Conservation (phyloP, 2,797 vertebrate species). For the Pseudochirops cupreus region DNA sequence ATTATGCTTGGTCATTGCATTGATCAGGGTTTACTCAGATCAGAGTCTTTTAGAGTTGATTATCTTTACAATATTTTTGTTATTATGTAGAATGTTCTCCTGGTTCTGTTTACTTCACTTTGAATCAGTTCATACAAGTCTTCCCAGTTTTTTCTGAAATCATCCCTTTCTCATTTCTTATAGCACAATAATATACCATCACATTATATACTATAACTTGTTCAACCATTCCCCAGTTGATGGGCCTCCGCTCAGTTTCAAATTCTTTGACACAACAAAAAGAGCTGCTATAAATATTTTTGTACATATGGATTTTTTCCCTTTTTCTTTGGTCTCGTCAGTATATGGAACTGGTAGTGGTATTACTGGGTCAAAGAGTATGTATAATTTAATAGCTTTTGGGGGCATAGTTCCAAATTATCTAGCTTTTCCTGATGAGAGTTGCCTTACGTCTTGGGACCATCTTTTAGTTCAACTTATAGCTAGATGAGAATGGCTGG, state of each 20-base stretch:
- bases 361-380: not conserved
- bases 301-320: not conserved
- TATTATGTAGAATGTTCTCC: not conserved
- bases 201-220: not conserved
- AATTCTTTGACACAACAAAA: not conserved
- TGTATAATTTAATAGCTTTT: not conserved
- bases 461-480: not conserved
- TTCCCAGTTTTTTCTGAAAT: not conserved
- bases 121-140: not conserved
- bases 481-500: not conserved
- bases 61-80: not conserved
- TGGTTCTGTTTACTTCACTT: not conserved
- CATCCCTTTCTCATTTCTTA: not conserved
- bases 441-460: not conserved
- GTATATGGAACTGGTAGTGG: not conserved
- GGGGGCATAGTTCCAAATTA: not conserved
- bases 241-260: not conserved
- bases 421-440: not conserved
- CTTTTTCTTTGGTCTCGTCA: not conserved
- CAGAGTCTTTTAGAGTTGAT: not conserved
- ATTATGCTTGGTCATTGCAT: not conserved
- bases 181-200: not conserved
- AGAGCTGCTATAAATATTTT: not conserved
- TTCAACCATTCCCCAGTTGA: not conserved
- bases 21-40: not conserved